A percentile compares a stretch with the other conserved stretches of the same genome.
phyloP scores from a whole-genome alignment of 1,140 invertebrate genomes.

The Hylaeus anthracinus region DNA sequence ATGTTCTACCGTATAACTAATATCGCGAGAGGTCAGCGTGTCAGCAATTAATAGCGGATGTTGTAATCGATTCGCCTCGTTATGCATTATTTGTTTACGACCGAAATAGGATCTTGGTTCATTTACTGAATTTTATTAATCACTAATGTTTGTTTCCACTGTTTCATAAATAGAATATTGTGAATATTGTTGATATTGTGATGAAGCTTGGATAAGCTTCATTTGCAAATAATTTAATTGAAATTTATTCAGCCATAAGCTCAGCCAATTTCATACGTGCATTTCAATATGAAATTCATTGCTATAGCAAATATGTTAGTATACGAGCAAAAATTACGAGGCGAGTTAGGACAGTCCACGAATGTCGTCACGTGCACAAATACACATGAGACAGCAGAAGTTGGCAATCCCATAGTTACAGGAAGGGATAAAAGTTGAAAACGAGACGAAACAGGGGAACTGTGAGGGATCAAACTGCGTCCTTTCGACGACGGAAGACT shows the following conservation, averaged over 20 bases:
- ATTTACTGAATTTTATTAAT: too few relatives aligned
- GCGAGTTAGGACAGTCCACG: neutral
- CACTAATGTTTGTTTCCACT: too few relatives aligned
- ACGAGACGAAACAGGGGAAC: neutral
- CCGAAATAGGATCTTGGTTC: too few relatives aligned
- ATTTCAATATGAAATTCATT: neutral
- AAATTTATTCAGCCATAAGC: neutral
- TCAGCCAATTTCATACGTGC: neutral
- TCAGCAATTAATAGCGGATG: too few relatives aligned
- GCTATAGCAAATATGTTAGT: neutral
- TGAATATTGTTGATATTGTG: too few relatives aligned
- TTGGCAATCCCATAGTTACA: conserved; percentile 2
- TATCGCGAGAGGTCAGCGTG: too few relatives aligned
- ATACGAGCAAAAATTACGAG: neutral
- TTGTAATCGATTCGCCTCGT: too few relatives aligned
- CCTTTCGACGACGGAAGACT: conserved; percentile 18
- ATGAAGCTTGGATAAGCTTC: too few relatives aligned
- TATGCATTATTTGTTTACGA: too few relatives aligned
- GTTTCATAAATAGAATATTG: too few relatives aligned
- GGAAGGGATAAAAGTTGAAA: conserved; percentile 7
- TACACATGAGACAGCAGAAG: neutral
- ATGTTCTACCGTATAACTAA: too few relatives aligned
- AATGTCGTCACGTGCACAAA: neutral
- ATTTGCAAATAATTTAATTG: too few relatives aligned
- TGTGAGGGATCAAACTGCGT: neutral